Evolutionary conservation across 2,113 vertebrate species (phyloP), one percentile per base, ranked within the genome.

Genomic region (Junco hyemalis): DNA sequence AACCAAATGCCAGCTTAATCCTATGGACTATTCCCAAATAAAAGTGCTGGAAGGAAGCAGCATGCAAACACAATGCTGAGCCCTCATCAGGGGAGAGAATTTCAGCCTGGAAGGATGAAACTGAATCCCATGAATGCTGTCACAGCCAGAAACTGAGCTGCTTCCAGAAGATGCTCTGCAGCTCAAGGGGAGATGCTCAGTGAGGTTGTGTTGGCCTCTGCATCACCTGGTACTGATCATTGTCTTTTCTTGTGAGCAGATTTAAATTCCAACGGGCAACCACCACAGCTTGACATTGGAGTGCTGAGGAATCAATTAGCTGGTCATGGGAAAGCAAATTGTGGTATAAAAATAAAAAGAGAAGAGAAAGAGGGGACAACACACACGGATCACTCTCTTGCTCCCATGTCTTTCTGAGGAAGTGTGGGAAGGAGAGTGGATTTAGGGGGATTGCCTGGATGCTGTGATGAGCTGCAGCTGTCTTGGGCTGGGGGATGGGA

Each of bases 121-220:
- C 7, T 21, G 31, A 51, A 51, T 59, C 25, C 74, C 44, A 73
- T 1, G 20, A 72, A 79, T 84, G 68, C 48, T 76, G 21, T 56
- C 65, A 21, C 24, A 83, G 86, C 64, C 92, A 91, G 78, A 76
- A 83, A 64, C 6, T 0, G 15, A 91, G 63, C 29, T 33, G 85
- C 88, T 88, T 94, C 68, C 90, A 94, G 65, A 69, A 71, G 96
- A 66, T 81, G 70, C 53, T 90, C 47, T 77, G 77, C 13, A 50
- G 73, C 35, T 35, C 0, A 0, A 36, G 42, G 35, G 70, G 50
- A 84, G 77, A 72, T 61, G 60, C 31, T 54, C 40, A 7, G 72
- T 40, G 81, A 60, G 6, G 8, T 74, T 57, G 0, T 23, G 24
- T 47, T 87, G 77, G 82, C 47, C 36, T 50, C 61, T 57, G 29